These are phyloP conservation scores for Malurus splendens DNA, from an alignment of 2,797 vertebrate species.

Conservation along the genomic window DNA sequence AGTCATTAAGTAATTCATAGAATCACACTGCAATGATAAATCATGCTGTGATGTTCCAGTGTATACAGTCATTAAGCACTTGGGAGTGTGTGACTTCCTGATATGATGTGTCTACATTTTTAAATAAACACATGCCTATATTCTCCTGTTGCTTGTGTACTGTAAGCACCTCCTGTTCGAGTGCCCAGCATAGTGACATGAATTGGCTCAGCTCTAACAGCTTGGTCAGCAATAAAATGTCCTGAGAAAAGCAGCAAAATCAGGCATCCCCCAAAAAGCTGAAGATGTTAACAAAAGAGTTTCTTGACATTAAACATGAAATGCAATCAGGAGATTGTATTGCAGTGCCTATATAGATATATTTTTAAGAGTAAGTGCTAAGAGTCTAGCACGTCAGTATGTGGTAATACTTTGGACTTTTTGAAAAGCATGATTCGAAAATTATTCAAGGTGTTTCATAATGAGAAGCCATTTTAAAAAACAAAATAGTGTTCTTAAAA, in stretches of 20 bases:
- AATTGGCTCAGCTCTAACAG: neutral
- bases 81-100: conserved; percentile 10
- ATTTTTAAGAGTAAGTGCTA: neutral
- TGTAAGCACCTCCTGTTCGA: conserved; percentile 5
- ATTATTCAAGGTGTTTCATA: neutral
- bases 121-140: conserved; percentile 33
- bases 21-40: conserved; percentile 26
- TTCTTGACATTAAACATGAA: neutral
- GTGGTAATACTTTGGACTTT: neutral
- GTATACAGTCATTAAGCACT: conserved; percentile 40
- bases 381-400: neutral
- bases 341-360: neutral
- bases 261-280: neutral
- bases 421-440: neutral
- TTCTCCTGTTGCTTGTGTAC: conserved; percentile 18
- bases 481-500: neutral
- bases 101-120: conserved; percentile 12
- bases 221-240: neutral
- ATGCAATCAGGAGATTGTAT: neutral
- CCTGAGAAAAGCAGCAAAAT: neutral
- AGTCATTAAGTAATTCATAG: neutral
- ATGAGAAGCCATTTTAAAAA: neutral
- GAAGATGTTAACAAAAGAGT: neutral
- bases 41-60: neutral
- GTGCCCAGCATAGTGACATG: neutral